Percentiles rank a stretch among this genome's conserved stretches.
phyloP scores from a whole-genome alignment of 2,797 vertebrate species.

The Labroides dimidiatus region DNA sequence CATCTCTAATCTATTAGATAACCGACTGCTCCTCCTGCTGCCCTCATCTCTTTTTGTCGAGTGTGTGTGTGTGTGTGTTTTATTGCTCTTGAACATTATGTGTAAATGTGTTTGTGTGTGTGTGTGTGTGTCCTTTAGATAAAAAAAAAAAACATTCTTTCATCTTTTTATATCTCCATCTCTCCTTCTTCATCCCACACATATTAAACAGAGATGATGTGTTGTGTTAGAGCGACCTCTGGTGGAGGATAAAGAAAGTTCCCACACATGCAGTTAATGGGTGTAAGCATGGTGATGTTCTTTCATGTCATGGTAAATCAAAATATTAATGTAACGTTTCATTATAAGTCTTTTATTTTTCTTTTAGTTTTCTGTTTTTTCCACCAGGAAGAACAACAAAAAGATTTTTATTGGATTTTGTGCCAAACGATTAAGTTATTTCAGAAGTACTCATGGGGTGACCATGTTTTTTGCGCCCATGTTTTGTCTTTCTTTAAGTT shows the following conservation, averaged over 20 bases:
- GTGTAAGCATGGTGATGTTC: background rate
- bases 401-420: no score
- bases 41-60: constrained; percentile 12
- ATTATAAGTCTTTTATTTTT: background rate
- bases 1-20: constrained; percentile 69
- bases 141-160: constrained; percentile 42
- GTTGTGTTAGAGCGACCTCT: constrained; percentile 67
- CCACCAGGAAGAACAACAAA: no score
- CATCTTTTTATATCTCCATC: constrained; percentile 61
- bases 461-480: no score
- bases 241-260: constrained; percentile 47
- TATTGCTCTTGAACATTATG: background rate
- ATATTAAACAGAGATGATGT: constrained; percentile 2
- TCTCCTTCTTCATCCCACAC: constrained; percentile 48
- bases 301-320: background rate
- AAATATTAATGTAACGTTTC: background rate
- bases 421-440: no score
- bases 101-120: background rate
- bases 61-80: background rate
- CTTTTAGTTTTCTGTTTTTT: no score
- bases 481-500: no score
- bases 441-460: no score
- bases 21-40: constrained; percentile 60
- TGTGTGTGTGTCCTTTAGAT: constrained; percentile 22
- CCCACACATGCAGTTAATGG: background rate